Evolutionary conservation across 1,140 invertebrate species (phyloP).

Genomic region (Rhagoletis pomonella): DNA sequence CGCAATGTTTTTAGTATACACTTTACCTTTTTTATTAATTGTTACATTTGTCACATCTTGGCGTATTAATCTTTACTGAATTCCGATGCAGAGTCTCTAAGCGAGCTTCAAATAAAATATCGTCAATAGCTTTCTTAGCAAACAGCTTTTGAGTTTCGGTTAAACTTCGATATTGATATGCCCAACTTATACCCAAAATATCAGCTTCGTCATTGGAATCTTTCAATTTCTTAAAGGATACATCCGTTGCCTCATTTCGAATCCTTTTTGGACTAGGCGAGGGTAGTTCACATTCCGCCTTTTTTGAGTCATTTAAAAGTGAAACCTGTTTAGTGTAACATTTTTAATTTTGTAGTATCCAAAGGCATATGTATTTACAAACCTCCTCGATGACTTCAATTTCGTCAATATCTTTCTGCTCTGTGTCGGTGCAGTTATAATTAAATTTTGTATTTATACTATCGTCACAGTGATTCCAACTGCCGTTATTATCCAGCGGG

Average conservation of each 20-base stretch:
- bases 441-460: background rate
- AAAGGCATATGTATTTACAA: background rate
- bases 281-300: background rate
- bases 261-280: background rate
- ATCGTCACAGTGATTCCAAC: background rate
- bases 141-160: slow-evolving; percentile 6
- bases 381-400: background rate
- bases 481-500: background rate
- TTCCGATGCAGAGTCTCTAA: slow-evolving; percentile 8
- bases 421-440: no score
- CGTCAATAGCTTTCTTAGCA: slow-evolving; percentile 44
- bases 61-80: slow-evolving; percentile 8
- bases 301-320: no score
- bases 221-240: background rate
- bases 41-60: background rate
- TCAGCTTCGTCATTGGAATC: background rate
- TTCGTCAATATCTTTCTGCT: background rate
- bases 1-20: no score
- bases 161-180: slow-evolving; percentile 22
- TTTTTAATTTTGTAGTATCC: no score
- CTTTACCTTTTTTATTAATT: no score
- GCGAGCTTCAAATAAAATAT: slow-evolving; percentile 25
- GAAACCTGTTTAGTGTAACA: no score
- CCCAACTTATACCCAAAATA: slow-evolving; percentile 16
- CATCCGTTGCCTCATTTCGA: background rate